phyloP scores from a whole-genome alignment of 2,797 vertebrate genomes.

The Sibirionetta formosa region DNA sequence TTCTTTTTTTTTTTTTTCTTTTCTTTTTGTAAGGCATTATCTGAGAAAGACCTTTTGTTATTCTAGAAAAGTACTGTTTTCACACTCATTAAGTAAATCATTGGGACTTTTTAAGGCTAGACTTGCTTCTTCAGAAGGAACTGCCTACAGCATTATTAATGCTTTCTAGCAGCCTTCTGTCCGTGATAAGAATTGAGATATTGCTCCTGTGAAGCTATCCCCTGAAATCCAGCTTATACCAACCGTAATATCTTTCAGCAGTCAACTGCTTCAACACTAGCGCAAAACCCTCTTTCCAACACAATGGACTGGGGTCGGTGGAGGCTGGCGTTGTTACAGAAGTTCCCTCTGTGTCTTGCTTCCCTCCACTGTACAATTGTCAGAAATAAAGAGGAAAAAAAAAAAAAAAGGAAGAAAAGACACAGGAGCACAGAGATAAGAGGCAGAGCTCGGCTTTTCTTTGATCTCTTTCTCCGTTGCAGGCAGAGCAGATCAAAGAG shows the following conservation, averaged over 20 bases:
- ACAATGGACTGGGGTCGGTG: not conserved
- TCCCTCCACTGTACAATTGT: not conserved
- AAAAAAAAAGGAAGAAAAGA: constrained; percentile 23
- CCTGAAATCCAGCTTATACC: not conserved
- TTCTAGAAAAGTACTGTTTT: not conserved
- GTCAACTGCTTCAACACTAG: not conserved
- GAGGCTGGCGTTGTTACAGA: not conserved
- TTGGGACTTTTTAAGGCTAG: not conserved
- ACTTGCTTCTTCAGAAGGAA: not conserved
- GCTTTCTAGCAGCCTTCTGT: not conserved
- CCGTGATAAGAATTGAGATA: not conserved
- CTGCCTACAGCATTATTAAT: not conserved
- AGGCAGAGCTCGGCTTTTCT: constrained; percentile 65
- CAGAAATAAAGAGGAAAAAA: constrained; percentile 28
- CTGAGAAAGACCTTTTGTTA: not conserved
- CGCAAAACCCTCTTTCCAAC: not conserved
- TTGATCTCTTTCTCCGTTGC: constrained; percentile 67
- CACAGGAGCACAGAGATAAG: constrained; percentile 42
- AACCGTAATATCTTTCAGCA: not conserved
- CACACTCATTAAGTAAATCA: not conserved
- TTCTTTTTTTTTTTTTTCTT: not conserved
- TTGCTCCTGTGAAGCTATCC: not conserved
- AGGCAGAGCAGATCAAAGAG: constrained; percentile 68
- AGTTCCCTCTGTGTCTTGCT: not conserved
- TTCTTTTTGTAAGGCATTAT: not conserved